Base-by-base conservation (phyloP, 2,113 vertebrate genomes). In the Siniperca chuatsi region DNA sequence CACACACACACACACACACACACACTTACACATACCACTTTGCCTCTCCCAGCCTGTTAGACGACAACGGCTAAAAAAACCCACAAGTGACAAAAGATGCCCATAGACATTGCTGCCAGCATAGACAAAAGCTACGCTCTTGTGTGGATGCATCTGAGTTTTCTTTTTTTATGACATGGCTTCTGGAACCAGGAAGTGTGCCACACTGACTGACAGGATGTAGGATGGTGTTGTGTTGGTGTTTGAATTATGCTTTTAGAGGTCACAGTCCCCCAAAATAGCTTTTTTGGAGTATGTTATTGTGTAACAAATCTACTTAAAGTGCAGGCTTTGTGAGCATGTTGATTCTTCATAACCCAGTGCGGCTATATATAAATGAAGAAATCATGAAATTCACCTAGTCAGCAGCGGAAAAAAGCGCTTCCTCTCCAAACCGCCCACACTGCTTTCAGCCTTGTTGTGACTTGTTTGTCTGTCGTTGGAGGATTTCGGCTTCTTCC, bases 391-490 rank as follows among this genome's bases (percentile, higher is more conserved):
- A 90, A 87, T 93, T 93, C 90, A 91, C 88, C 78, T 50, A 88
- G 94, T 94, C 93, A 95, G 91, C 93, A 93, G 65, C 69, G 67
- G 87, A 70, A 79, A 85, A 87, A 78, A 82, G 66, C 67, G 85
- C 89, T 92, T 92, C 90, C 89, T 92, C 82, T 91, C 84, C 83
- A 75, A 88, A 90, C 89, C 92, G 89, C 94, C 93, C 92, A 92
- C 88, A 78, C 90, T 10, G 88, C 92, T 90, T 86, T 91, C 90
- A 88, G 87, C 93, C 90, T 84, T 93, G 92, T 94, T 95, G 90
- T 87, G 91, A 93, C 93, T 95, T 94, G 91, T 93, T 93, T 90
- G 87, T 87, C 89, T 89, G 92, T 91, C 82, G 69, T 90, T 84
- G 80, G 82, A 90, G 91, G 89, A 90, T 93, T 94, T 91, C 46